Evolutionary conservation across 2,888 invertebrate genomes (phyloP).

Genomic region (Palloptera scutellata): DNA sequence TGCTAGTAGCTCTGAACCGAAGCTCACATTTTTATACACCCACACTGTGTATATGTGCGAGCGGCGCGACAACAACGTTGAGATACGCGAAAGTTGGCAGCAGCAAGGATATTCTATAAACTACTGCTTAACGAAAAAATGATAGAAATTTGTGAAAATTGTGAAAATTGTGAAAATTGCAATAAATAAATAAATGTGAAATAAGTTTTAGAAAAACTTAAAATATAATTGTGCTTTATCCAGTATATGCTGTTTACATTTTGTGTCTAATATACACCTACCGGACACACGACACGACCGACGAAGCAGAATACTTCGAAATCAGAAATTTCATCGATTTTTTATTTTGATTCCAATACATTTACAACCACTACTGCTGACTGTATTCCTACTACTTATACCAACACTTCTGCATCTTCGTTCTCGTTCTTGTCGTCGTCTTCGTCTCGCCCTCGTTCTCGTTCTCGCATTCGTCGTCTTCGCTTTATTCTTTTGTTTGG

Average conservation of each 20-base stretch:
- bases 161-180: too few species aligned
- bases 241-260: not conserved
- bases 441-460: conserved; percentile 32
- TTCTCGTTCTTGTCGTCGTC: conserved; percentile 35
- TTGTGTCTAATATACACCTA: not conserved
- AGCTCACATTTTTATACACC: too few species aligned
- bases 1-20: too few species aligned
- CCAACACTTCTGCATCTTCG: conserved; percentile 35
- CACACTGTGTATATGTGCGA: not conserved
- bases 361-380: conserved; percentile 38
- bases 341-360: conserved; percentile 55
- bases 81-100: not conserved
- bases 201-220: too few species aligned
- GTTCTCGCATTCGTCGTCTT: conserved; percentile 18
- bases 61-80: not conserved
- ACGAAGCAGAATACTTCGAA: conserved; percentile 22
- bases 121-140: too few species aligned
- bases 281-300: not conserved
- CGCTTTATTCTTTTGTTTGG: not conserved
- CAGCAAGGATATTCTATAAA: not conserved
- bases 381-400: too few species aligned
- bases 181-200: too few species aligned
- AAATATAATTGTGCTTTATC: too few species aligned
- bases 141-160: too few species aligned
- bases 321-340: conserved; percentile 51